A percentile compares a stretch with the other conserved stretches of the same genome.
phyloP scores from a whole-genome alignment of 2,797 vertebrate species.

The Catharus ustulatus region DNA sequence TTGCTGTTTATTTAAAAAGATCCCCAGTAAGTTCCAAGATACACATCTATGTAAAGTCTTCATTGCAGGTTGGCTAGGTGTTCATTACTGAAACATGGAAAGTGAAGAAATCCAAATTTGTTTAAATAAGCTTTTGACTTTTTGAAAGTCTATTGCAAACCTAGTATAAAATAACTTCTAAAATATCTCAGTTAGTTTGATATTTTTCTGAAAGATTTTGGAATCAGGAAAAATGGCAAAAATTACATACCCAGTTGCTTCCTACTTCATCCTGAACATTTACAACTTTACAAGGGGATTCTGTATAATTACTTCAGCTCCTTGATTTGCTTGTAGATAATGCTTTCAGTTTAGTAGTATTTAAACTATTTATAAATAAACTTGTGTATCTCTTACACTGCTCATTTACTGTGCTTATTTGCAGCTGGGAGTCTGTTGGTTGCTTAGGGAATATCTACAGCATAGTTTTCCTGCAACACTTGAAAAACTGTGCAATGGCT shows the following conservation, averaged over 20 bases:
- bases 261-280: background rate
- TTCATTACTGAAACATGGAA: background rate
- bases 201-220: background rate
- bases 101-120: background rate
- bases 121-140: background rate
- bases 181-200: background rate
- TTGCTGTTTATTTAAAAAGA: background rate
- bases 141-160: background rate
- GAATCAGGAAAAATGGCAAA: background rate
- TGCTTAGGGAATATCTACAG: background rate
- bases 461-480: background rate
- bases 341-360: background rate
- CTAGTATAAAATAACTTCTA: background rate
- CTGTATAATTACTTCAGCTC: background rate
- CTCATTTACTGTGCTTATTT: background rate
- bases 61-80: background rate
- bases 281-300: background rate
- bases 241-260: background rate
- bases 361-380: background rate
- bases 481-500: background rate
- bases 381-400: background rate
- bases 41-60: background rate
- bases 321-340: background rate
- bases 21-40: background rate
- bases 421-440: background rate